Base-by-base conservation (phyloP, 2,888 invertebrate species). In the Acholoe squamosa region DNA sequence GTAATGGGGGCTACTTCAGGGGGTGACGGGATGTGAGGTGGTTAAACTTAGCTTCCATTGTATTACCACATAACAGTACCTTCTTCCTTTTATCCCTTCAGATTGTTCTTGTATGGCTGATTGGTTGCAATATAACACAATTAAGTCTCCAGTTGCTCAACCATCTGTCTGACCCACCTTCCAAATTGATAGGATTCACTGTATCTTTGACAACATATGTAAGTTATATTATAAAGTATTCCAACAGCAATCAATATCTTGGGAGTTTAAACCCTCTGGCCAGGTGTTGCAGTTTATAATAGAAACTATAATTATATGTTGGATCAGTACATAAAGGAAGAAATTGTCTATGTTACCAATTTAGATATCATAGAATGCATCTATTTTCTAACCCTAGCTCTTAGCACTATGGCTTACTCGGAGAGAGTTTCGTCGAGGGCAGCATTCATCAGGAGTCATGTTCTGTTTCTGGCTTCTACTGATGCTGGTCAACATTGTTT, bases 401-500 rank as follows among this genome's bases (percentile, higher is more conserved):
- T 96, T 98, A 93, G 97, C 97, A 92, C 97, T 97, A 61, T 96
- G 97, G 12, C 96, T 99, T 92, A 96, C 98, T 92, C 96, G 97
- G 93, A 97, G 97, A 94, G 98, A 99, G 96, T 97, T 97, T 94
- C 97, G 97, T 95, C 97, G 97, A 96, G 99, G 99, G 31, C 97
- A 98, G 94, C 97, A 98, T 94, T 98, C 98, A n/a, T 99, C 99
- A 3, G 99, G 99, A 7, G 97, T 98, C 89, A 96, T 98, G 91
- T 99, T 98, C 96, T 96, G 98, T 92, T 99, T 99, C 96, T 99
- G 99, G 98, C 96, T 98, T 31, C 94, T 98, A 0, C 95, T 98
- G 90, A 96, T 97, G 0, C 52, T 98, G 51, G 97, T 97, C 86
- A 98, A 98, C 0, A 96, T 97, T 91, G 97, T 98, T 0, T 51